Base-by-base conservation (phyloP, 2,888 invertebrate genomes). In the Netelia fuscicornis region DNA sequence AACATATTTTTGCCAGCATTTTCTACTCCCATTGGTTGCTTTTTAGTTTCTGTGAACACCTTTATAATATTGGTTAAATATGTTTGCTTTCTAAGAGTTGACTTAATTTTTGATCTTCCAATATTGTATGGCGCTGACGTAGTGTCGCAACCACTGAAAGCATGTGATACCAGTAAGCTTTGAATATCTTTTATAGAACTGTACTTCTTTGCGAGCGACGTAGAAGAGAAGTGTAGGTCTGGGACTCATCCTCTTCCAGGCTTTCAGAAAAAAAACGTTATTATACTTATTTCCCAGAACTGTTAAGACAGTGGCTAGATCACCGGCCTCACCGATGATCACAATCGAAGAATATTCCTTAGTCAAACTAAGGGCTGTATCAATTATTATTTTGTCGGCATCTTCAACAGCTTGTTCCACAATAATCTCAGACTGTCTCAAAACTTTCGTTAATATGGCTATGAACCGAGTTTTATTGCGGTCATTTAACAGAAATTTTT, bases 331-430 rank as follows among this genome's bases (percentile, higher is more conserved):
- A 11, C 68, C 48, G 23, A 68, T 48, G 20, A 68, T 52, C 44
- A 68, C 17, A 42, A 42, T 23, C 23, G 10, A 17, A 10, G 44
- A 44, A 68, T 68, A 42, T 10, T 25, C 37, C 52, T 9, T 42
- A 6, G 20, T 44, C 68, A 56, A 58, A 37, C 37, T 25, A 2
- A 71, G 11, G 13, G 72, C 72, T 42, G 72, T 71, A 30, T 56
- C 9, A 9, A 54, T 25, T 6, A 71, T 71, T 10, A 71, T 3
- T 25, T 37, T 54, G 17, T 71, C 72, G 13, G 72, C 72, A 23
- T 71, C 72, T 54, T 71, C 72, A 54, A 58, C 56, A 56, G 72
- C 72, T 71, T 71, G 25, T 17, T 52, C 58, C 8, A 71, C 72
- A 17, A 13, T 8, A 56, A 71, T 48, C 2, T 30, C 72, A 56